A percentile compares a stretch with the other conserved stretches of the same genome.
These are phyloP conservation scores for Corythaeola cristata DNA, from an alignment of 2,113 vertebrate species.

Conservation along the genomic window DNA sequence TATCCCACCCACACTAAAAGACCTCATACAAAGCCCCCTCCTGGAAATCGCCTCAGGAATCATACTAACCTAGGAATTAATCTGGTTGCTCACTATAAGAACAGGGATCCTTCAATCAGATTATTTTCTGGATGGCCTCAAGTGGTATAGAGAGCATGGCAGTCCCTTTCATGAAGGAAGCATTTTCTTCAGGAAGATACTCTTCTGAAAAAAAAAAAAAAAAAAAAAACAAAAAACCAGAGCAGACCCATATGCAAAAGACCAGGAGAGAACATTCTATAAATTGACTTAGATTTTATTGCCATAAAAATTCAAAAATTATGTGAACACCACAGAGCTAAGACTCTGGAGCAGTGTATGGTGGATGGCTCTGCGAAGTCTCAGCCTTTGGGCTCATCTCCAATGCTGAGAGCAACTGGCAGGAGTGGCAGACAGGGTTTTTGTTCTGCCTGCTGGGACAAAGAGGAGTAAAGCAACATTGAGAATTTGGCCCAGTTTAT, in stretches of 20 bases:
- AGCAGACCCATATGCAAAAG: neutral
- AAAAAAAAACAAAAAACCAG: neutral
- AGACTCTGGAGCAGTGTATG: neutral
- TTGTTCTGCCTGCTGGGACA: neutral
- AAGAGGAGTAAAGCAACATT: neutral
- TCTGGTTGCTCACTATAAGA: neutral
- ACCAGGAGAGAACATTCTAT: neutral
- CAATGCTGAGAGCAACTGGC: neutral
- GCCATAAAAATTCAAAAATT: neutral
- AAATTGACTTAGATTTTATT: neutral
- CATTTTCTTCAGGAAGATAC: neutral
- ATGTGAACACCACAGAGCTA: neutral
- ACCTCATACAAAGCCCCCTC: neutral
- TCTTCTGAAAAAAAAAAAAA: neutral
- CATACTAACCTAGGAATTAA: neutral
- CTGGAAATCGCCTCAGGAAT: neutral
- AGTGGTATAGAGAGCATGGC: neutral
- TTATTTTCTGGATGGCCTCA: neutral
- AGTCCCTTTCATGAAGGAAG: neutral
- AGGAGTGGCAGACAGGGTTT: neutral
- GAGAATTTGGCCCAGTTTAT: neutral
- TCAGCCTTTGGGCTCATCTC: neutral
- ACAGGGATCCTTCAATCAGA: neutral
- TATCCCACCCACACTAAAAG: neutral
- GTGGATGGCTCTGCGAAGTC: accelerated